Percentiles rank a stretch among this genome's conserved stretches.
These are phyloP conservation scores for Probosciger aterrimus DNA, from an alignment of 2,113 vertebrate genomes.

Conservation along the genomic window DNA sequence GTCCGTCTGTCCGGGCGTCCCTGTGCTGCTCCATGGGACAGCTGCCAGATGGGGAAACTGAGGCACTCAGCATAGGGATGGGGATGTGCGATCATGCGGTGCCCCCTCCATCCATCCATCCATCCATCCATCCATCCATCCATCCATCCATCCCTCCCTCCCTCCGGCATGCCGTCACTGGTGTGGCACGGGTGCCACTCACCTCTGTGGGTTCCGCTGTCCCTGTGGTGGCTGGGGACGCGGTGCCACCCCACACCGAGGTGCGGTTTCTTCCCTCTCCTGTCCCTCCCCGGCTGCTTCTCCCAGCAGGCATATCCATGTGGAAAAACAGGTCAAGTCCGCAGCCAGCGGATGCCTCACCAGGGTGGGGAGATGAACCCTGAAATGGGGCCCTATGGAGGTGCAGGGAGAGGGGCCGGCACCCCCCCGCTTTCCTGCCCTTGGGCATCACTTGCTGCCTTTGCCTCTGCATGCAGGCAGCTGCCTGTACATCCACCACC, in stretches of 20 bases:
- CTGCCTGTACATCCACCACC: not conserved
- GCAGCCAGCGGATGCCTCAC: not conserved
- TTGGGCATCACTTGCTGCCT: not conserved
- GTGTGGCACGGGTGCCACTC: not conserved
- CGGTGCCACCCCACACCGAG: not conserved
- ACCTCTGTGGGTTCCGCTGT: not conserved
- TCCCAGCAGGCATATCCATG: not conserved
- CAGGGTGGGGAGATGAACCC: not conserved
- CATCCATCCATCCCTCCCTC: not conserved
- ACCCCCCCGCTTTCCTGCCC: not conserved
- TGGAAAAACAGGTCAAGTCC: constrained; percentile 26
- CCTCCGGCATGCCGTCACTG: fast-evolving
- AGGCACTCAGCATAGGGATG: not conserved
- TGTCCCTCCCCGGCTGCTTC: not conserved
- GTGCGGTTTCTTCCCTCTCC: not conserved
- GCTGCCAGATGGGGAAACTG: constrained; percentile 24
- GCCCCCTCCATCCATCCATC: not conserved
- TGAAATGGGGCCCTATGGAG: fast-evolving
- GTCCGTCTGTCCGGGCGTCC: constrained; percentile 21
- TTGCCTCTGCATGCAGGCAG: not conserved
- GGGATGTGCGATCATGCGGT: fast-evolving
- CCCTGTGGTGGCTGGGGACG: not conserved
- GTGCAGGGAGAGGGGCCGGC: not conserved
- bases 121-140: not conserved
- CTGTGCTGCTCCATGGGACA: not conserved